These are phyloP conservation scores for Scelioninae gen. 2 DNA, from an alignment of 2,888 invertebrate species.

Conservation along the genomic window DNA sequence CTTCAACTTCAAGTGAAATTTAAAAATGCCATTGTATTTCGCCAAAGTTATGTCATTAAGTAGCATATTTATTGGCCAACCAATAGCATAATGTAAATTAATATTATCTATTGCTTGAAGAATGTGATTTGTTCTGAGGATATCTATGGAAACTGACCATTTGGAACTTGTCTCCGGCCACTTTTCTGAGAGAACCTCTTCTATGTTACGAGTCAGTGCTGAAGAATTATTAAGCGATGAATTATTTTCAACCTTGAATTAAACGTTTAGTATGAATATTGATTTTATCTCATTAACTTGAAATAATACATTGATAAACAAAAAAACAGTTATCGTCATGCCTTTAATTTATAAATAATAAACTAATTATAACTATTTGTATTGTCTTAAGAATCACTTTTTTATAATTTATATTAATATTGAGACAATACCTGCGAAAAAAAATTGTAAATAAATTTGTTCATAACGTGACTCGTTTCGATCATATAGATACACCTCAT, in stretches of 20 bases:
- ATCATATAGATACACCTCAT: slow-evolving; percentile 77
- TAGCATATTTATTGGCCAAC: slow-evolving; percentile 74
- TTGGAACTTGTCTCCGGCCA: slow-evolving; percentile 74
- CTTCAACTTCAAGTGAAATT: slow-evolving; percentile 76
- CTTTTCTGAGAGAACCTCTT: slow-evolving; percentile 75
- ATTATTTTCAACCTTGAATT: slow-evolving; percentile 75
- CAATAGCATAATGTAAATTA: slow-evolving; percentile 71
- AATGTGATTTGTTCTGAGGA: slow-evolving; percentile 67
- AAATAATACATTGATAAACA: slow-evolving; percentile 3
- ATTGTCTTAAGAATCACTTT: too few species aligned
- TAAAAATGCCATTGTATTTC: slow-evolving; percentile 75
- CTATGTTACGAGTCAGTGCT: slow-evolving; percentile 75
- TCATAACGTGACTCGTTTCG: slow-evolving; percentile 77
- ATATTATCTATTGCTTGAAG: slow-evolving; percentile 70
- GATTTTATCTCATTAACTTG: too few species aligned
- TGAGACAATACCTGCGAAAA: slow-evolving; percentile 74
- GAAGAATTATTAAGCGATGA: slow-evolving; percentile 75
- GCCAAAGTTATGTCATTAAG: slow-evolving; percentile 68
- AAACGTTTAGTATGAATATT: too few species aligned
- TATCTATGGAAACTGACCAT: slow-evolving; percentile 71
- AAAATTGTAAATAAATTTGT: slow-evolving; percentile 76
- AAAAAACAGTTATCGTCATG: neutral
- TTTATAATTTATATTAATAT: slow-evolving; percentile 57
- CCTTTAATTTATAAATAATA: too few species aligned
- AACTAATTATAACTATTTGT: too few species aligned